phyloP scores from a whole-genome alignment of 2,797 vertebrate species.

The Chrosomus eos region DNA sequence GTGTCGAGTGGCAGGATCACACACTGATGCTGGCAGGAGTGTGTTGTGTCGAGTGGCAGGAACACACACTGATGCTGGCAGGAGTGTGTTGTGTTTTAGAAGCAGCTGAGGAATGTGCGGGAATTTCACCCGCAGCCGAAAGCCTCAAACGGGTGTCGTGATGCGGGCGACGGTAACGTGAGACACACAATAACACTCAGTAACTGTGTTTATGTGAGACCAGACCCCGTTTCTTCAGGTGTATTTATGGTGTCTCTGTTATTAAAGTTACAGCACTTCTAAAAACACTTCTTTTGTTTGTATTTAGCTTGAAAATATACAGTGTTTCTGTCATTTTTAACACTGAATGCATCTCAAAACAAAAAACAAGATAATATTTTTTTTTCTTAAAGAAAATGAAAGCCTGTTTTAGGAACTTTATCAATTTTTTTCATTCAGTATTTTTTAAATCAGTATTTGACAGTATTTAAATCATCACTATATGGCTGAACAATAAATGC shows the following conservation, averaged over 20 bases:
- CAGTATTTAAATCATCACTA: no score
- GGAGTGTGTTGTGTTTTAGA: neutral
- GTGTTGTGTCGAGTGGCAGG: neutral
- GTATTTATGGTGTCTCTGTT: no score
- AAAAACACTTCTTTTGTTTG: no score
- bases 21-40: neutral
- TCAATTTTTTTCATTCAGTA: no score
- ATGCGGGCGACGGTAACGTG: slow-evolving; percentile 43
- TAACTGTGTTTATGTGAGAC: slow-evolving; percentile 57
- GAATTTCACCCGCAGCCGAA: neutral
- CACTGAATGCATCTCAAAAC: no score
- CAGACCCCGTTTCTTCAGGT: neutral
- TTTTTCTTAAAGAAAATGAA: no score
- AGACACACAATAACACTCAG: slow-evolving; percentile 43
- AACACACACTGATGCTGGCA: neutral
- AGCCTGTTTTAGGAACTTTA: no score
- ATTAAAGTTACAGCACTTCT: no score
- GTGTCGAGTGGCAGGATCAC: neutral
- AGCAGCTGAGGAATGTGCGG: neutral
- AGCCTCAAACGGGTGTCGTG: neutral
- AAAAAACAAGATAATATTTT: no score
- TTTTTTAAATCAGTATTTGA: no score
- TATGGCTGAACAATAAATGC: no score
- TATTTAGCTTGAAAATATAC: neutral
- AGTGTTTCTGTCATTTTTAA: no score